phyloP scores from a whole-genome alignment of 2,797 vertebrate species.

The Staurois parvus region DNA sequence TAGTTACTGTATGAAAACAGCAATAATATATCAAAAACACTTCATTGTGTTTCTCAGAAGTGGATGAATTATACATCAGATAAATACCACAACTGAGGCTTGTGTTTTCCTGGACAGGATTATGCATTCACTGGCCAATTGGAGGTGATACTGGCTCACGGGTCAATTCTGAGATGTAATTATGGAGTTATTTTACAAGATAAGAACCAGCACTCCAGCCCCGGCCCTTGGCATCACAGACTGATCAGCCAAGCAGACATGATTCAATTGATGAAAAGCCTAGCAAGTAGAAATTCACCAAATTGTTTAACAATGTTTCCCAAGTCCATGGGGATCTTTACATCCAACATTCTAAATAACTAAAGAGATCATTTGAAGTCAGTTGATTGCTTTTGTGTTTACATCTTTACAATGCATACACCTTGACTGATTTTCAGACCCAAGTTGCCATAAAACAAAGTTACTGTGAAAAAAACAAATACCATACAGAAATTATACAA shows the following conservation, averaged over 20 bases:
- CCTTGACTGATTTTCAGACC: slow-evolving; percentile 29
- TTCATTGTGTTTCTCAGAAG: slow-evolving; percentile 2
- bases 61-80: slow-evolving; percentile 19
- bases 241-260: too few species aligned
- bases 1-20: not conserved
- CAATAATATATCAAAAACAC: slow-evolving; percentile 8
- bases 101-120: not conserved
- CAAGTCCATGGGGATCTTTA: not conserved
- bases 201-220: not conserved
- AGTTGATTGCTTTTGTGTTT: not conserved
- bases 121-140: not conserved
- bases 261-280: too few species aligned
- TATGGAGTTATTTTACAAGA: not conserved
- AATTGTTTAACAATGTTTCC: too few species aligned
- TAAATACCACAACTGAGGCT: not conserved
- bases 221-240: too few species aligned
- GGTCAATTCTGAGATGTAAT: not conserved
- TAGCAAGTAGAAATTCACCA: too few species aligned
- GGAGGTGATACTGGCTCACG: slow-evolving; percentile 5
- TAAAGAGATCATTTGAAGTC: not conserved
- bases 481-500: not conserved
- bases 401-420: slow-evolving; percentile 15
- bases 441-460: slow-evolving; percentile 23
- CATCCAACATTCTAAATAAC: not conserved
- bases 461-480: slow-evolving; percentile 11